Conservation (phyloP, 1,140 invertebrate species). For the Eueides isabella region DNA sequence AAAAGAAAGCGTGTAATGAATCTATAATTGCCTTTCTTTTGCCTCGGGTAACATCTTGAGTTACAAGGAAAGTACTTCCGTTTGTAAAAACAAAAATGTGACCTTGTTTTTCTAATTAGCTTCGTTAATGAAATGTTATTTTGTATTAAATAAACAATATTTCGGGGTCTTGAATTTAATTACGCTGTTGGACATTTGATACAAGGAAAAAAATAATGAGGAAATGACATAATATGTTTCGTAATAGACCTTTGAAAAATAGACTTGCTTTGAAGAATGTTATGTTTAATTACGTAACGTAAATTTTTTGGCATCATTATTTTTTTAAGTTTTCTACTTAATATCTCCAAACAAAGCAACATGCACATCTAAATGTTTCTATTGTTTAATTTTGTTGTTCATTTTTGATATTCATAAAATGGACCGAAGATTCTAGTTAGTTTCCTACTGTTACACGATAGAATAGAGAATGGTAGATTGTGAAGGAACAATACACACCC, state of each 20-base stretch:
- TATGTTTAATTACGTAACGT: background rate
- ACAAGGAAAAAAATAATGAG: background rate
- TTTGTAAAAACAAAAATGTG: slow-evolving; percentile 20
- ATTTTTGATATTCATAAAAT: too few relatives aligned
- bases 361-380: too few relatives aligned
- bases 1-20: slow-evolving; percentile 19
- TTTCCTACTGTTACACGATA: too few relatives aligned
- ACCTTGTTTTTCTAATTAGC: slow-evolving; percentile 23
- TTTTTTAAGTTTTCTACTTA: too few relatives aligned
- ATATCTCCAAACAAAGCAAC: too few relatives aligned
- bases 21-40: slow-evolving; percentile 29
- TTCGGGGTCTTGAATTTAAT: slow-evolving; percentile 19
- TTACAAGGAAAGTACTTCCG: slow-evolving; percentile 18
- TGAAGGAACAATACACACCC: too few relatives aligned
- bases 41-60: background rate
- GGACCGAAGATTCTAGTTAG: too few relatives aligned
- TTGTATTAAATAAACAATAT: slow-evolving; percentile 21
- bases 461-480: too few relatives aligned
- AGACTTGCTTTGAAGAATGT: background rate
- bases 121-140: slow-evolving; percentile 26
- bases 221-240: background rate
- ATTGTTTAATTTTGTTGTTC: too few relatives aligned
- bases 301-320: background rate
- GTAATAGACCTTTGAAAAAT: background rate
- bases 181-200: slow-evolving; percentile 12